Percentiles rank a stretch among this genome's conserved stretches.
phyloP scores from a whole-genome alignment of 2,113 vertebrate genomes.

The Jacana jacana region DNA sequence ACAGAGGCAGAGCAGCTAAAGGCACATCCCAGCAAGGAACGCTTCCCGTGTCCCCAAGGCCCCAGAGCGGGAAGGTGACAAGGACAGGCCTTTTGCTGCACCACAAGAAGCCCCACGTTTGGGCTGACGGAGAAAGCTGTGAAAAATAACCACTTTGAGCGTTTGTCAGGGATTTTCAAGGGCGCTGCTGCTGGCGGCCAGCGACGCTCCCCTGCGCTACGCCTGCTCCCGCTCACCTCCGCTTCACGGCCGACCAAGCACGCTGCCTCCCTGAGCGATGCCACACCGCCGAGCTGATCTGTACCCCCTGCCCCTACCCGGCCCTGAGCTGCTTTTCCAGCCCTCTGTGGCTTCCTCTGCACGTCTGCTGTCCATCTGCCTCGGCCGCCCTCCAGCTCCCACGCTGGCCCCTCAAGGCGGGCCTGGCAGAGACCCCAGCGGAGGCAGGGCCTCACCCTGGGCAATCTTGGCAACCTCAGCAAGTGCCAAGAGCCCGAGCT shows the following conservation, averaged over 20 bases:
- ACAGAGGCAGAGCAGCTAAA: background rate
- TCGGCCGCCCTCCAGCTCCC: background rate
- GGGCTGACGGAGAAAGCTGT: background rate
- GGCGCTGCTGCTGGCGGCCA: background rate
- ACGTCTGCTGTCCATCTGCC: background rate
- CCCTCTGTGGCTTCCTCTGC: background rate
- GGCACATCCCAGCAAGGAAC: background rate
- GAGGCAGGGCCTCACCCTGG: background rate
- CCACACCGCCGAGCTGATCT: background rate
- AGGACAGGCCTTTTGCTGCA: background rate
- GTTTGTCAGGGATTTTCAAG: no score
- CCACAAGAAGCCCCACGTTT: background rate
- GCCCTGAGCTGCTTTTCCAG: background rate
- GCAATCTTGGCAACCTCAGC: background rate
- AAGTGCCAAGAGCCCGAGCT: background rate
- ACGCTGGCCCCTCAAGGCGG: background rate
- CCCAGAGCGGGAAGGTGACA: background rate
- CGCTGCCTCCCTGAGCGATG: accelerated
- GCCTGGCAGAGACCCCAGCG: background rate
- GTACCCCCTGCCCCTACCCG: background rate
- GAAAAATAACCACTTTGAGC: background rate
- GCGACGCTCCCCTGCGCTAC: background rate
- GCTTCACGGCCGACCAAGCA: background rate
- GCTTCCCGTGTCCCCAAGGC: accelerated
- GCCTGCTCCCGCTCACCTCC: background rate